Evolutionary conservation across 2,113 vertebrate species (phyloP), one percentile per base, ranked within the genome.

Genomic region (Plestiodon gilberti): DNA sequence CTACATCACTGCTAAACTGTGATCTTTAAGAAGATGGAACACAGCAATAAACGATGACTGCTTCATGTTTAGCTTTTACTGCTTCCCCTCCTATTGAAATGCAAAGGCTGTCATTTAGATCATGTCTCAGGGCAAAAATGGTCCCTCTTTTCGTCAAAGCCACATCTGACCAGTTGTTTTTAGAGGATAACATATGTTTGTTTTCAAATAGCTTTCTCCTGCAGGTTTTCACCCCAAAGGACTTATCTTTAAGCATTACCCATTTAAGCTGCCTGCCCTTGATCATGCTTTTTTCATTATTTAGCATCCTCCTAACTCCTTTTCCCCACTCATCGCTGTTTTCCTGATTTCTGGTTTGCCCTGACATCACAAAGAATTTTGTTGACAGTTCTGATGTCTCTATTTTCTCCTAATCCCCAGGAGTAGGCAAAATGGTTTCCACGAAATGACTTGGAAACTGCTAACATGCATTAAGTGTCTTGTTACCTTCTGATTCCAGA

Each of bases 1-100:
- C n/a, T n/a, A n/a, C n/a, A n/a, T n/a, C n/a, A n/a, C 91, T 73
- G 14, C 33, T 88, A 81, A 85, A 92, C 85, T 92, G 78, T 22
- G 62, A 17, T 48, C 30, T 64, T 23, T 78, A 88, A 83, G 83
- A 57, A 92, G 70, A 90, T 33, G 75, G 73, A 91, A 38, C 71
- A 64, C 52, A 90, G 69, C 8, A 4, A 48, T 69, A 92, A n/a
- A n/a, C n/a, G n/a, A 17, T 43, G 67, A 33, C 59, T 85, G 77
- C 81, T 92, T 81, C 0, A 0, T 40, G 17, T 1, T 4, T 64
- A 84, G 88, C 61, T 61, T 76, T 86, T 33, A 8, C 43, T 35
- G 0, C 81, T 83, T 62, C 20, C 28, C 35, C 22, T 22, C 35
- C 43, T 80, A 61, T 85, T 38, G 14, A 52, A 3, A 0, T 82